phyloP scores from a whole-genome alignment of 2,113 vertebrate genomes.

The Anarhynchus alexandrinus region DNA sequence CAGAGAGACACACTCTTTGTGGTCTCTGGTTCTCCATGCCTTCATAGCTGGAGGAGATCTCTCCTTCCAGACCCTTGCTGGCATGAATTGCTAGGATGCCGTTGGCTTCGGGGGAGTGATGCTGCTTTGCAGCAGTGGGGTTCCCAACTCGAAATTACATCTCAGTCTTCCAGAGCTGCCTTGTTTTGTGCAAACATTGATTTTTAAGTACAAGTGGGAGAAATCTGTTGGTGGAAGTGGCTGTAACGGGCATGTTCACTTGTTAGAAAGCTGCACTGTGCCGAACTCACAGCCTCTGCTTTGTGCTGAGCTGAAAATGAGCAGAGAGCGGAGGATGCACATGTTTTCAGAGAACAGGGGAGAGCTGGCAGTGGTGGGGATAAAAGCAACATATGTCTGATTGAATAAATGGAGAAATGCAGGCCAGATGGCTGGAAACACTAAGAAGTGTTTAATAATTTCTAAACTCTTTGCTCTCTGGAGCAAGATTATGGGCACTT shows the following conservation, averaged over 20 bases:
- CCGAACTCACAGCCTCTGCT: neutral
- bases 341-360: neutral
- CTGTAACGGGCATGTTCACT: neutral
- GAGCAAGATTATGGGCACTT: neutral
- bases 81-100: neutral
- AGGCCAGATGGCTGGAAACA: slow-evolving; percentile 56
- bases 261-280: neutral
- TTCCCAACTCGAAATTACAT: neutral
- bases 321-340: neutral
- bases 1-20: neutral
- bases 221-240: neutral
- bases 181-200: neutral
- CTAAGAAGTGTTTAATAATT: neutral
- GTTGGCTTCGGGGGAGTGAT: accelerated
- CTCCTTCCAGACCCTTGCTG: neutral
- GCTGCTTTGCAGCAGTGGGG: neutral
- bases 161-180: neutral
- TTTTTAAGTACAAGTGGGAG: neutral
- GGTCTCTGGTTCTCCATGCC: neutral
- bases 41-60: neutral
- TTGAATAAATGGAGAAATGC: slow-evolving; percentile 25
- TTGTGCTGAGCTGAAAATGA: neutral
- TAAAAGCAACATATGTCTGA: slow-evolving; percentile 39
- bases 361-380: slow-evolving; percentile 9
- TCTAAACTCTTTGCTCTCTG: neutral